Percentiles rank a stretch among this genome's conserved stretches.
These are phyloP conservation scores for Drosophila peninsularis DNA, from an alignment of 2,888 invertebrate genomes.

Conservation along the genomic window DNA sequence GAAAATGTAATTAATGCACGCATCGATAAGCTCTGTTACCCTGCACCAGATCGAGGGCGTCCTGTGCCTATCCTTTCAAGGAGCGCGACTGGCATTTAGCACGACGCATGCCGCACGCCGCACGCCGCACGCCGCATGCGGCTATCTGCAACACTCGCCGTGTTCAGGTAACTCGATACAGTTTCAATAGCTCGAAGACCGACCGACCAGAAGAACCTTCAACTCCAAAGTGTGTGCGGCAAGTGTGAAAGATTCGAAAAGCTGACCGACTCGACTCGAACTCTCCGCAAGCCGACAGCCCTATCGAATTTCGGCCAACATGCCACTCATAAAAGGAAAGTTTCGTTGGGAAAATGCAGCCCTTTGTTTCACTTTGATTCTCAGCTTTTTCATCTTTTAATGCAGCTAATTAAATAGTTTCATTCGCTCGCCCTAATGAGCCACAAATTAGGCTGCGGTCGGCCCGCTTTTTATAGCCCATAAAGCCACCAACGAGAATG, in stretches of 20 bases:
- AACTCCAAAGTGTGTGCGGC: conserved; percentile 71
- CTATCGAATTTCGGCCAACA: conserved; percentile 65
- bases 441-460: conserved; percentile 69
- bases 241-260: conserved; percentile 75
- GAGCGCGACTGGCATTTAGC: conserved; percentile 65
- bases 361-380: conserved; percentile 45
- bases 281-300: conserved; percentile 62
- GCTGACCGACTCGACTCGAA: conserved; percentile 43
- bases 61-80: conserved; percentile 37
- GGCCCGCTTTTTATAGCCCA: conserved; percentile 60
- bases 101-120: conserved; percentile 48
- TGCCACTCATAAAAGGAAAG: conserved; percentile 62
- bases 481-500: conserved; percentile 42
- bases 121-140: conserved; percentile 18
- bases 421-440: conserved; percentile 61
- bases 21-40: conserved; percentile 53
- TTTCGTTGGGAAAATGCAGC: conserved; percentile 54
- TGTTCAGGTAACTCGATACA: conserved; percentile 69
- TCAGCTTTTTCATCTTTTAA: conserved; percentile 26
- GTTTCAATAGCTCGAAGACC: conserved; percentile 68
- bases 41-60: conserved; percentile 9
- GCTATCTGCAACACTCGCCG: conserved; percentile 55
- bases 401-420: conserved; percentile 74
- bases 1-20: conserved; percentile 81
- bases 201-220: conserved; percentile 29